Base-by-base conservation (phyloP, 2,888 invertebrate species). In the Chrysolina oricalcia region DNA sequence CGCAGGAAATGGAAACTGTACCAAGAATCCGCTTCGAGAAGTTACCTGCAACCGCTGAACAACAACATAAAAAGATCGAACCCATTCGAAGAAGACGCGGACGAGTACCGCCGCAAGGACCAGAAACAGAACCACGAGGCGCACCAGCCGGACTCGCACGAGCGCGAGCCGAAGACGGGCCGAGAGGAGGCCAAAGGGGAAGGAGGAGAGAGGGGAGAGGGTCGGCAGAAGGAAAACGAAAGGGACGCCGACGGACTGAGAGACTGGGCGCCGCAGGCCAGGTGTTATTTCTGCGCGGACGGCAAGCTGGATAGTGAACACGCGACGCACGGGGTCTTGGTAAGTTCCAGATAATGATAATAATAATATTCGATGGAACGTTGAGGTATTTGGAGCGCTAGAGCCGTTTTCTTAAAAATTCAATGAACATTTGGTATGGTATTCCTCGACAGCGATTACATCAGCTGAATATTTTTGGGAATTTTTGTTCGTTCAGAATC, bases 1-100 rank as follows among this genome's bases (percentile, higher is more conserved):
- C 95, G 95, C 92, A 94, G 96, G 94, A 96, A 94, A 96, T 96
- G 96, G 96, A 95, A 95, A 93, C 93, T 95, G 91, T 96, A 95
- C 91, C 96, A 96, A 93, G 95, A 96, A 92, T 89, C 89, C 85
- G 88, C 89, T 88, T 88, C 88, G 84, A 89, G 89, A 86, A 89
- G 86, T 87, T 88, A 89, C 85, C 85, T 88, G 84, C 87, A 88
- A 88, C 89, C 88, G 81, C 84, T 88, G 85, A 88, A 88, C 88
- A 88, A 88, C 88, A 88, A 88, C 86, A 87, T 87, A 83, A 87
- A 88, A 83, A 83, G 83, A 83, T 84, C 83, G 83, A 85, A 85
- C 84, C 82, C 82, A 70, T 80, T 83, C 79, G 84, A 84, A 79
- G 82, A 84, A 78, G 82, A 84, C 71, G 82, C 81, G 69, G 81